phyloP scores from a whole-genome alignment of 2,113 vertebrate species.

The Triplophysa dalaica region DNA sequence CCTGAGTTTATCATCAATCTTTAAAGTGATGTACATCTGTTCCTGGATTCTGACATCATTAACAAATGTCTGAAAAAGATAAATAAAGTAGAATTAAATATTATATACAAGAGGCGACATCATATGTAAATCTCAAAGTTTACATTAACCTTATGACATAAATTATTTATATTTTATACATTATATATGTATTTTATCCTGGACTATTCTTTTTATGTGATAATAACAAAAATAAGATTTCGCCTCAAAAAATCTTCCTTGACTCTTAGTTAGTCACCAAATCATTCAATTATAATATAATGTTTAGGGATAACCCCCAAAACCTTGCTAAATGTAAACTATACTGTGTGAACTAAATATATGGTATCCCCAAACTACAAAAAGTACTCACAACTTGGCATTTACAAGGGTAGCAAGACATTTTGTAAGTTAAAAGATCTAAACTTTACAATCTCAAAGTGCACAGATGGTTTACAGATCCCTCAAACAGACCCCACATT shows the following conservation, averaged over 20 bases:
- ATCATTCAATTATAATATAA: neutral
- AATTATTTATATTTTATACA: too few relatives aligned
- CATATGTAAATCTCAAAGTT: neutral
- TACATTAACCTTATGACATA: too few relatives aligned
- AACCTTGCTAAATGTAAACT: neutral
- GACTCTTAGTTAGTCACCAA: too few relatives aligned
- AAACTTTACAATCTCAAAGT: neutral
- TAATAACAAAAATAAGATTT: neutral
- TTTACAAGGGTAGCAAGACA: neutral
- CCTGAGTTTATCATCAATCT: slow-evolving; percentile 94
- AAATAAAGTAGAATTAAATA: neutral
- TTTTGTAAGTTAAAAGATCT: neutral
- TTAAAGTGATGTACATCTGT: slow-evolving; percentile 95
- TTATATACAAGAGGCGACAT: too few relatives aligned
- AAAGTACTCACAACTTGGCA: neutral
- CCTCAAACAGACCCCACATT: neutral
- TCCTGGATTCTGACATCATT: slow-evolving; percentile 97
- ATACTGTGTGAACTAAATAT: neutral
- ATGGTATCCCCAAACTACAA: neutral
- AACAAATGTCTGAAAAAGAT: slow-evolving; percentile 86
- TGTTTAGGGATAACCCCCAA: neutral
- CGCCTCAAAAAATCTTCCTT: neutral
- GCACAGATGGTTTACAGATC: slow-evolving; percentile 21
- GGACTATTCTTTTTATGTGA: too few relatives aligned
- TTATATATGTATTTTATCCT: too few relatives aligned